Base-by-base conservation (phyloP, 2,113 vertebrate genomes). In the Turnix velox region DNA sequence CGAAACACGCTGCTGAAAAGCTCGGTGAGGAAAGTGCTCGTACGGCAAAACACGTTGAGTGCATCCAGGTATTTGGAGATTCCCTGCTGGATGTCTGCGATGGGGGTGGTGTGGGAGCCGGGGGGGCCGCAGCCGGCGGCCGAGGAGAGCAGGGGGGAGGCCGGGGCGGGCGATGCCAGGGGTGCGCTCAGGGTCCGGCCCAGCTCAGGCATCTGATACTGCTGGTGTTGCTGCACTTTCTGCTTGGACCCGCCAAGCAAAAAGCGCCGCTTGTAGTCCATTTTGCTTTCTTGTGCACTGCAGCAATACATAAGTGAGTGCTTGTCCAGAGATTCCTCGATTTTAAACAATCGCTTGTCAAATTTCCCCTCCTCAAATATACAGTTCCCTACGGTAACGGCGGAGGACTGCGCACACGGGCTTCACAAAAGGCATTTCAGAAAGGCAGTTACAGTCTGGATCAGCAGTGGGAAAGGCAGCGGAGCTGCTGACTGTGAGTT, bases 201-300 rank as follows among this genome's bases (percentile, higher is more conserved):
- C 95, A 99, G 97, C 96, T 99, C 99, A 35, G 99, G 99, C 98
- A 99, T 98, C 59, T 99, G 98, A 97, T 99, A 99, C 97, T 98
- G 98, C 98, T 99, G 99, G 98, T 99, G 99, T 98, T 99, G 99
- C 97, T 99, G 99, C 97, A 98, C 99, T 97, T 99, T 99, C 98
- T 99, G 99, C 99, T 99, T 99, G 99, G 99, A 99, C 99, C 99
- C 99, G 99, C 99, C 99, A 98, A 99, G 99, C 99, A 99, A 98
- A 98, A 99, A 99, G 98, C 99, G 98, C 98, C 99, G 98, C 98
- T 99, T 99, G 71, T 99, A 99, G 99, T 99, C 99, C 99, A 99
- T 99, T 98, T 99, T 99, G 98, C 98, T 99, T 98, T 99, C 99
- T 97, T 99, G 99, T 65, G 98, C 98, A 96, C 99, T 99, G 95